Evolutionary conservation across 2,797 vertebrate species (phyloP), one percentile per base, ranked within the genome.

Genomic region (Rhinatrema bivittatum): DNA sequence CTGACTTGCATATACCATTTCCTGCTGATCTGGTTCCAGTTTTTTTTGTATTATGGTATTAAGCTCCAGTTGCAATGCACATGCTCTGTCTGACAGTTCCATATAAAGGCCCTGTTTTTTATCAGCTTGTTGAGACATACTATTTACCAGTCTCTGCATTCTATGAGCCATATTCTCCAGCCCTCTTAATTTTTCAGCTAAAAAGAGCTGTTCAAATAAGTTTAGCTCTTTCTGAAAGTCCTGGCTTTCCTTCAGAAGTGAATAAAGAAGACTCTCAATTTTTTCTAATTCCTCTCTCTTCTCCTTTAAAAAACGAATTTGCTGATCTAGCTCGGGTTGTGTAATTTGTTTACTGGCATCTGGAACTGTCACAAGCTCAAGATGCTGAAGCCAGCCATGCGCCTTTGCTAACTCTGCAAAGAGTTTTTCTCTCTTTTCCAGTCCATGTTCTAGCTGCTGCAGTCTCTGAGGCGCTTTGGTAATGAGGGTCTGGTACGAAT

Each of bases 371-470:
- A 60, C 53, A 35, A 25, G 49, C 72, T 65, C 88, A 4, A 44
- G 85, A 56, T 39, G 61, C 47, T 26, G 53, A 22, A 94, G 81
- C 56, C 78, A 87, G 33, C 74, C 71, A 50, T 91, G 87, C 38
- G 89, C 40, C 27, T 87, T 84, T 11, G 74, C 79, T 16, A 92
- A 51, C 52, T 89, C 68, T 45, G 78, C 79, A 16, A 74, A 82
- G 47, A 95, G 68, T 39, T 73, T 84, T 32, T 85, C 84, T 43
- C 91, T 86, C 24, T 82, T 85, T 62, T 90, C 83, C 58, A 93
- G 69, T 15, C 86, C 82, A 2, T 70, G 77, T 68, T 94, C 86
- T 4, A 89, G 66, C 25, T 87, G 76, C 34, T 85, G 82, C 42
- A 91, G 66, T 3, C 83, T 76, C 19, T 70, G 65, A 10, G 68